phyloP scores from a whole-genome alignment of 2,888 invertebrate genomes.

The Melieria crassipennis region DNA sequence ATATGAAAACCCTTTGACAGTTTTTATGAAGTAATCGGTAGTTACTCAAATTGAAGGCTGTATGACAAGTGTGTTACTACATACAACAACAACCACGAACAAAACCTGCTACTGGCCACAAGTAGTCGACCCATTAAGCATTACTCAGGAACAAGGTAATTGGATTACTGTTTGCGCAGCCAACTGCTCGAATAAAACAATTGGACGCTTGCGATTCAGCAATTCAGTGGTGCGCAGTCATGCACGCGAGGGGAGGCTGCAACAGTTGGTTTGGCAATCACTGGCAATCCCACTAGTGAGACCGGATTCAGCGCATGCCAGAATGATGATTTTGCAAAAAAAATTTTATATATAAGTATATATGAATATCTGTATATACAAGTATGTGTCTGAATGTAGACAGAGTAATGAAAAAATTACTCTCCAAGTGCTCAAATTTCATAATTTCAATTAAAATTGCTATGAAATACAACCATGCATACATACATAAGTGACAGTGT shows the following conservation, averaged over 20 bases:
- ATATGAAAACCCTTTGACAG: no score
- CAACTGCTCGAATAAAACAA: neutral
- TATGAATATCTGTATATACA: neutral
- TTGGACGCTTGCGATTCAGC: neutral
- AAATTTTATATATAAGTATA: neutral
- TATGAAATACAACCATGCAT: neutral
- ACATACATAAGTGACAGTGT: neutral
- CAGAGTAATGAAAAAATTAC: neutral
- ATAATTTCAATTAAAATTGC: conserved; percentile 29
- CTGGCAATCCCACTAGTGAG: no score
- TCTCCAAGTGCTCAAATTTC: conserved; percentile 9
- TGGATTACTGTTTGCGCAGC: conserved; percentile 32
- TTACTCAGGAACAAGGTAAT: conserved; percentile 36
- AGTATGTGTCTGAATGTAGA: neutral
- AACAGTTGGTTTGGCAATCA: no score
- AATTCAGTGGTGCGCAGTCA: neutral
- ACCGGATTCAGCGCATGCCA: no score
- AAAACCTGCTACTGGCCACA: no score
- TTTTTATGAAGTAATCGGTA: no score
- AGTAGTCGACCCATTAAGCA: neutral
- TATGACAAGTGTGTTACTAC: no score
- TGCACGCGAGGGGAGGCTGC: no score
- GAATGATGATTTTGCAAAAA: no score
- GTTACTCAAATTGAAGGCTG: no score
- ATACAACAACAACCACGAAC: no score